A percentile compares a stretch with the other conserved stretches of the same genome.
Conservation (phyloP, 2,113 vertebrate genomes). For the Polypterus bichir region DNA sequence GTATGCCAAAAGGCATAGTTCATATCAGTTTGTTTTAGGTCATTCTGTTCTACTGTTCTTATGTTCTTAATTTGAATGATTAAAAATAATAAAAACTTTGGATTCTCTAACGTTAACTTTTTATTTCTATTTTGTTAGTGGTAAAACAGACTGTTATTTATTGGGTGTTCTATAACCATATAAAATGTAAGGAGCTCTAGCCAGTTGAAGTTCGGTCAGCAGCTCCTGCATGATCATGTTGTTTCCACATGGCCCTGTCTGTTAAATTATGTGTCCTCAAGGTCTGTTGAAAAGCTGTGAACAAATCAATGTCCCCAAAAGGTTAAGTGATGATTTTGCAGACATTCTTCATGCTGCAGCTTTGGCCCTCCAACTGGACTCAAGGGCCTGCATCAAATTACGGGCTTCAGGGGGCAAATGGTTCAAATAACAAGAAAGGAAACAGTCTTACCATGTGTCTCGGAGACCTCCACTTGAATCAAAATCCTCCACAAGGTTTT, state of each 20-base stretch:
- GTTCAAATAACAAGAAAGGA: constrained; percentile 40
- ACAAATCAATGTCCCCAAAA: constrained; percentile 33
- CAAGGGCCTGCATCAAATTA: constrained; percentile 23
- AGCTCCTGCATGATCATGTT: neutral
- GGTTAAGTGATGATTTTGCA: constrained; percentile 41
- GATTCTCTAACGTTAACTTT: too few relatives aligned
- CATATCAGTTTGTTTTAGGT: too few relatives aligned
- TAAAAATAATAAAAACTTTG: too few relatives aligned
- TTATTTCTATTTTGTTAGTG: too few relatives aligned
- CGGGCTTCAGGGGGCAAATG: constrained; percentile 26
- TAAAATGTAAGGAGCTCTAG: too few relatives aligned
- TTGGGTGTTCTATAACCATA: too few relatives aligned
- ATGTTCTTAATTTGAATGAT: too few relatives aligned
- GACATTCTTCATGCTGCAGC: constrained; percentile 34
- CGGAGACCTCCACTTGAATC: constrained; percentile 5
- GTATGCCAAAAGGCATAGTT: too few relatives aligned
- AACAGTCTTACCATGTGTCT: constrained; percentile 39
- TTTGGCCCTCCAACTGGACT: constrained; percentile 19
- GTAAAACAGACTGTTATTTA: too few relatives aligned
- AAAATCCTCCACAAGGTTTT: constrained; percentile 8
- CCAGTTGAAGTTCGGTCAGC: too few relatives aligned
- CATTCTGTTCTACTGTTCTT: too few relatives aligned
- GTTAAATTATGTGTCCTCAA: constrained; percentile 15
- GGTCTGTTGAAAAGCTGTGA: constrained; percentile 29
- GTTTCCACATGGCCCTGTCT: constrained; percentile 8